phyloP scores from a whole-genome alignment of 2,113 vertebrate species.

The Isurus oxyrinchus region DNA sequence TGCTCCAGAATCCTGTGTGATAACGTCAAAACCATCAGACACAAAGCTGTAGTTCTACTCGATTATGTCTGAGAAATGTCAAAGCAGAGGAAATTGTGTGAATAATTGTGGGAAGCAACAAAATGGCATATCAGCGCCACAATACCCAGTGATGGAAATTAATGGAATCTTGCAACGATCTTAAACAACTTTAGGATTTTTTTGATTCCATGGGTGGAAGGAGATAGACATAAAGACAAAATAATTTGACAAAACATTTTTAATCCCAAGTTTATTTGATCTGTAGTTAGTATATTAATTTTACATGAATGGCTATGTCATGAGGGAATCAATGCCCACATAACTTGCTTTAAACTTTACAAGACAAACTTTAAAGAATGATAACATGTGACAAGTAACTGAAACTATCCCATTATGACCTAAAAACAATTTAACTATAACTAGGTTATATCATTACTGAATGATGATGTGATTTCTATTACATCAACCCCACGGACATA shows the following conservation, averaged over 20 bases:
- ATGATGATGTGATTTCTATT: neutral
- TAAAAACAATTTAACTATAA: neutral
- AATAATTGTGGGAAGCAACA: constrained; percentile 20
- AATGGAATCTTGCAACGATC: neutral
- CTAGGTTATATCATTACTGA: neutral
- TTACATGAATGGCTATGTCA: no score
- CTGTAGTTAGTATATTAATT: no score
- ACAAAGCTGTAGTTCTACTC: neutral
- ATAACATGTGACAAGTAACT: neutral
- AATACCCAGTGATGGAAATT: neutral
- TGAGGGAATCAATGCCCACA: neutral
- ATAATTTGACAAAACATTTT: neutral
- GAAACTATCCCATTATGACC: neutral
- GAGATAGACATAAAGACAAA: neutral
- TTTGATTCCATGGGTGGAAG: neutral
- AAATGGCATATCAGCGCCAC: neutral
- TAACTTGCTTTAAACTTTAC: neutral
- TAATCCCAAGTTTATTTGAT: neutral
- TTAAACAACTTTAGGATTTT: neutral
- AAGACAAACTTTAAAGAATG: neutral
- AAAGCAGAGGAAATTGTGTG: neutral
- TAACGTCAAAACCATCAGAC: constrained; percentile 11
- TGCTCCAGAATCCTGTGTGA: constrained; percentile 15
- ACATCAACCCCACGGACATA: neutral
- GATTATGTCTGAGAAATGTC: neutral